Evolutionary conservation across 2,797 vertebrate genomes (phyloP).

Genomic region (Phalloptychus januarius): DNA sequence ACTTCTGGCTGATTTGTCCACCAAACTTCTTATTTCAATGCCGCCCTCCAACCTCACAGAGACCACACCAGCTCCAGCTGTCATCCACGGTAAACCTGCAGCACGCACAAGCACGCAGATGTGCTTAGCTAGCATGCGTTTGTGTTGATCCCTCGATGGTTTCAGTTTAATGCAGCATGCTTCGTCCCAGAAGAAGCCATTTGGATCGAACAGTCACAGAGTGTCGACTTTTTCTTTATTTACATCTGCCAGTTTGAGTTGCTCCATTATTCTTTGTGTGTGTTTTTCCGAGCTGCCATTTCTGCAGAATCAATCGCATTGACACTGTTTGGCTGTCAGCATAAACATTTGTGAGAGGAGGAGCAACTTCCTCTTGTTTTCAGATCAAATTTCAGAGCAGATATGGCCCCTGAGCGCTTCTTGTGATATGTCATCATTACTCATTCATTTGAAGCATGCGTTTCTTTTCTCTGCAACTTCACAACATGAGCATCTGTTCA

Average conservation of each 20-base stretch:
- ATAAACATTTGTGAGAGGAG: constrained; percentile 14
- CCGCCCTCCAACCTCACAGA: constrained; percentile 89
- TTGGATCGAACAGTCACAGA: constrained; percentile 34
- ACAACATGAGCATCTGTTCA: constrained; percentile 58
- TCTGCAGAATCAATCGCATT: constrained; percentile 16
- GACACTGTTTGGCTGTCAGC: constrained; percentile 19
- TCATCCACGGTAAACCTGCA: constrained; percentile 91
- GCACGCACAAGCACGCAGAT: constrained; percentile 38
- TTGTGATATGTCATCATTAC: constrained; percentile 38
- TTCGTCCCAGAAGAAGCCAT: constrained; percentile 36
- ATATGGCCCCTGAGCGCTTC: constrained; percentile 17
- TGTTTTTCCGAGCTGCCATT: constrained; percentile 1
- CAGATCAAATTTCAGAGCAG: constrained; percentile 40
- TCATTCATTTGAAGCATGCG: constrained; percentile 62
- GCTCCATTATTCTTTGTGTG: background rate
- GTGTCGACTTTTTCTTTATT: constrained; percentile 7
- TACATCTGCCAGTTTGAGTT: constrained; percentile 10
- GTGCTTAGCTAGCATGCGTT: constrained; percentile 45
- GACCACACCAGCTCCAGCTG: constrained; percentile 89
- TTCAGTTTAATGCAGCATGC: constrained; percentile 69
- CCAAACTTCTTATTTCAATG: constrained; percentile 83
- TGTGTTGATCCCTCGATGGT: constrained; percentile 51
- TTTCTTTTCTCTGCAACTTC: constrained; percentile 52
- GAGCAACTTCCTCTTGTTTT: constrained; percentile 13
- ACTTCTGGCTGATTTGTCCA: constrained; percentile 61